A percentile compares a stretch with the other conserved stretches of the same genome.
These are phyloP conservation scores for Sternarchorhynchus goeldii DNA, from an alignment of 2,797 vertebrate species.

Conservation along the genomic window DNA sequence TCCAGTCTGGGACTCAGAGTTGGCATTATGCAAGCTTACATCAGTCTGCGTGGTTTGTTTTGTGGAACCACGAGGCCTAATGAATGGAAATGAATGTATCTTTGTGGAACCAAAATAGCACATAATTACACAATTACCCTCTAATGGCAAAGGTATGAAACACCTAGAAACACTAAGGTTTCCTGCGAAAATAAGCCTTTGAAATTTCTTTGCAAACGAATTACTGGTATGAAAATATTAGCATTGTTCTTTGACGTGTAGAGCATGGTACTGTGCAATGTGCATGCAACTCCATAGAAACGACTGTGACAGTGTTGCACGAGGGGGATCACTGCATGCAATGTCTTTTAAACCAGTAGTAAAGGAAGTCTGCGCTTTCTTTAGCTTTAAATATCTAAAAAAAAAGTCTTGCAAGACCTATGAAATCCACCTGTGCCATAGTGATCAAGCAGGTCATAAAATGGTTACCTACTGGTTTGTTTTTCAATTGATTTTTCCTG, in stretches of 20 bases:
- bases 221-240: slow-evolving; percentile 51
- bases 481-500: neutral
- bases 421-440: neutral
- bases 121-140: slow-evolving; percentile 78
- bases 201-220: slow-evolving; percentile 75
- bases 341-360: slow-evolving; percentile 12
- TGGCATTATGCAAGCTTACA: slow-evolving; percentile 74
- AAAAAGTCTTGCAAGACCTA: neutral
- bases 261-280: neutral
- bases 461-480: neutral
- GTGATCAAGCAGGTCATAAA: neutral
- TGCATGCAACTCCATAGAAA: slow-evolving; percentile 29
- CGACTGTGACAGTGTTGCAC: slow-evolving; percentile 18
- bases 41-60: slow-evolving; percentile 70
- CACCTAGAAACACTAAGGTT: slow-evolving; percentile 70
- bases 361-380: neutral
- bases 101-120: slow-evolving; percentile 77
- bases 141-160: slow-evolving; percentile 73
- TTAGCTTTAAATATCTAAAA: neutral
- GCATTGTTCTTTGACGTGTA: slow-evolving; percentile 61
- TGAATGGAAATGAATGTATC: slow-evolving; percentile 80
- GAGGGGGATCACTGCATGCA: slow-evolving; percentile 6
- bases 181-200: slow-evolving; percentile 71
- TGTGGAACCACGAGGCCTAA: slow-evolving; percentile 75
- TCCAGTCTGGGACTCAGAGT: slow-evolving; percentile 59